Conservation (phyloP, 2,797 vertebrate species). For the Crypturellus tataupa region DNA sequence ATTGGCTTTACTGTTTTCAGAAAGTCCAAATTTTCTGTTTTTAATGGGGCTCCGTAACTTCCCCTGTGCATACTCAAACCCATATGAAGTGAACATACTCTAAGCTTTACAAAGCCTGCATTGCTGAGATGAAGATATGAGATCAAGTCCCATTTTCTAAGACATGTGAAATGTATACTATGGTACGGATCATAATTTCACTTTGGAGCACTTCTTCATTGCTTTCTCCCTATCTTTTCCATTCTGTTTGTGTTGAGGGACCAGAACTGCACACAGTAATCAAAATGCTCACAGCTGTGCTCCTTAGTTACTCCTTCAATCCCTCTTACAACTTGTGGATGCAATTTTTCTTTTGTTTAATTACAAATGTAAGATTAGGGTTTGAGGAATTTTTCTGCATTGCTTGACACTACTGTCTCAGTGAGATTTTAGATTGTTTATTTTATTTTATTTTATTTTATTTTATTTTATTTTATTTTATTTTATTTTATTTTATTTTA, state of each 20-base stretch:
- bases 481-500: no score
- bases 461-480: no score
- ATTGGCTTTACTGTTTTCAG: not conserved
- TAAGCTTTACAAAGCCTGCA: not conserved
- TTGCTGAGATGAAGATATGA: not conserved
- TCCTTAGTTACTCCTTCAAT: not conserved
- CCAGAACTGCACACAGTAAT: not conserved
- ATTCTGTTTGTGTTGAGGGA: not conserved
- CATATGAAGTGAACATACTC: not conserved
- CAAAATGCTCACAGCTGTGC: not conserved
- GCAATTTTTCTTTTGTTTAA: not conserved
- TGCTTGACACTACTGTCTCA: not conserved
- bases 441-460: no score
- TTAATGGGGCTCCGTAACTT: not conserved
- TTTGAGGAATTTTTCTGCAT: not conserved
- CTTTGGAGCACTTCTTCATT: not conserved
- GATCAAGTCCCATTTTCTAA: not conserved
- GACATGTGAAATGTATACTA: not conserved
- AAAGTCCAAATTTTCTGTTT: not conserved
- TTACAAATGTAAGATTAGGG: not conserved
- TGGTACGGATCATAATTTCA: accelerated
- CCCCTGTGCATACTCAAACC: not conserved
- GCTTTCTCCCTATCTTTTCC: not conserved
- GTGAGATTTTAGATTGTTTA: not conserved
- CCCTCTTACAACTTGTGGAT: not conserved